Evolutionary conservation across 2,113 vertebrate genomes (phyloP).

Genomic region (Dascyllus trimaculatus): DNA sequence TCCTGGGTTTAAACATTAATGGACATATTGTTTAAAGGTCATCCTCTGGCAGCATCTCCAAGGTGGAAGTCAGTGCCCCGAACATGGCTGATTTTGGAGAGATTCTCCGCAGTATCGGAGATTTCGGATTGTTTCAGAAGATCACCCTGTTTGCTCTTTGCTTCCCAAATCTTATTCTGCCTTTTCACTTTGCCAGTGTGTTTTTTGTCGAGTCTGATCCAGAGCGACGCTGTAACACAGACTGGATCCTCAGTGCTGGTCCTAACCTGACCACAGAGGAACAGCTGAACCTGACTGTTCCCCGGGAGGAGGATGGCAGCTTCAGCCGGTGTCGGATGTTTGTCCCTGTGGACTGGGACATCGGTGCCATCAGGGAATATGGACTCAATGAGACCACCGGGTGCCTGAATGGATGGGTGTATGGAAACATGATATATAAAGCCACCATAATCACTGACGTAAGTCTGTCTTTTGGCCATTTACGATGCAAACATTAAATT

Average conservation of each 20-base stretch:
- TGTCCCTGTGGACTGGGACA: slow-evolving; percentile 80
- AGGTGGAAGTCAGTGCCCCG: not conserved
- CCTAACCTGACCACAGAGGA: slow-evolving; percentile 82
- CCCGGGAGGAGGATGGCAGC: slow-evolving; percentile 62
- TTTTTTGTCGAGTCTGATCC: slow-evolving; percentile 83
- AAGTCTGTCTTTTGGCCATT: slow-evolving; percentile 16
- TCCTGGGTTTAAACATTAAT: slow-evolving; percentile 77
- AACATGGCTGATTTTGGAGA: slow-evolving; percentile 84
- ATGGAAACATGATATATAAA: slow-evolving; percentile 68
- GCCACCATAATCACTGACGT: slow-evolving; percentile 82
- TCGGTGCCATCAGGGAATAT: slow-evolving; percentile 75
- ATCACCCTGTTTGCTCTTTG: slow-evolving; percentile 77
- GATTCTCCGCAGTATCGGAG: slow-evolving; percentile 82
- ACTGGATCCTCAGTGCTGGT: slow-evolving; percentile 63
- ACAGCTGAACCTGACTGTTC: slow-evolving; percentile 86
- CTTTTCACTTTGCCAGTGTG: slow-evolving; percentile 85
- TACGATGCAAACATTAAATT: not conserved
- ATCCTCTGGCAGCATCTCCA: not conserved
- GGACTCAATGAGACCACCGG: slow-evolving; percentile 83
- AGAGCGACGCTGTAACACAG: slow-evolving; percentile 81
- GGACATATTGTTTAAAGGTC: slow-evolving; percentile 54
- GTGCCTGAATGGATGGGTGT: slow-evolving; percentile 86
- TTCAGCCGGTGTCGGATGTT: slow-evolving; percentile 88
- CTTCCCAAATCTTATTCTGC: slow-evolving; percentile 69
- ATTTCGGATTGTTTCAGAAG: slow-evolving; percentile 89